Percentiles rank a stretch among this genome's conserved stretches.
phyloP scores from a whole-genome alignment of 2,888 invertebrate genomes.

The Gryllus longicercus region DNA sequence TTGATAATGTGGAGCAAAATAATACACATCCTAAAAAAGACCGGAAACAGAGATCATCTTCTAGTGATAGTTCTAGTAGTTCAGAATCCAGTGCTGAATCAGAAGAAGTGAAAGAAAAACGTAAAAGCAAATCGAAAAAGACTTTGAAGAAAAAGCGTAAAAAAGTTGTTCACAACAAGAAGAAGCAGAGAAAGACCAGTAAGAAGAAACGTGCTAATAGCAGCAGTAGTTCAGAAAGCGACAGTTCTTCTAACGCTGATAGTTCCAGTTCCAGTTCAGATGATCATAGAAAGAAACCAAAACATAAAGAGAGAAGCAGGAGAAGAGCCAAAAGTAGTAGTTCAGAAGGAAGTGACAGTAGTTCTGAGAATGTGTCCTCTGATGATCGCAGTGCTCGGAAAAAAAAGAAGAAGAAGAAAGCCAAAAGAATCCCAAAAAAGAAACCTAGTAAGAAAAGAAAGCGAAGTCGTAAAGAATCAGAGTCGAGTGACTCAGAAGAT shows the following conservation, averaged over 20 bases:
- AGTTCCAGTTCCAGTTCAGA: conserved; percentile 30
- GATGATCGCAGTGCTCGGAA: neutral
- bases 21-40: neutral
- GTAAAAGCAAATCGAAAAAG: conserved; percentile 23
- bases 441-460: conserved; percentile 33
- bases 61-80: conserved; percentile 32
- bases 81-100: conserved; percentile 29
- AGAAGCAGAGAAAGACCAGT: conserved; percentile 11
- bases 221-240: conserved; percentile 26
- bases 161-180: conserved; percentile 24
- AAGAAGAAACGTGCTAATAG: conserved; percentile 11
- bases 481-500: conserved; percentile 24
- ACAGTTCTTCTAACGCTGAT: conserved; percentile 4
- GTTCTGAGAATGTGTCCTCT: neutral
- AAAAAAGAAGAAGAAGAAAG: conserved; percentile 32
- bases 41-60: neutral
- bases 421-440: conserved; percentile 31
- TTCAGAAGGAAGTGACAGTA: conserved; percentile 21
- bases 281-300: conserved; percentile 29
- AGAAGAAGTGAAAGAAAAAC: conserved; percentile 27
- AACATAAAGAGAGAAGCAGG: conserved; percentile 25
- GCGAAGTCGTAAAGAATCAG: conserved; percentile 28
- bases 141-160: conserved; percentile 29
- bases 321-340: conserved; percentile 23
- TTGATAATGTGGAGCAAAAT: conserved; percentile 18